These are phyloP conservation scores for Apistogramma diplotaenia DNA, from an alignment of 2,113 vertebrate genomes.

Conservation along the genomic window DNA sequence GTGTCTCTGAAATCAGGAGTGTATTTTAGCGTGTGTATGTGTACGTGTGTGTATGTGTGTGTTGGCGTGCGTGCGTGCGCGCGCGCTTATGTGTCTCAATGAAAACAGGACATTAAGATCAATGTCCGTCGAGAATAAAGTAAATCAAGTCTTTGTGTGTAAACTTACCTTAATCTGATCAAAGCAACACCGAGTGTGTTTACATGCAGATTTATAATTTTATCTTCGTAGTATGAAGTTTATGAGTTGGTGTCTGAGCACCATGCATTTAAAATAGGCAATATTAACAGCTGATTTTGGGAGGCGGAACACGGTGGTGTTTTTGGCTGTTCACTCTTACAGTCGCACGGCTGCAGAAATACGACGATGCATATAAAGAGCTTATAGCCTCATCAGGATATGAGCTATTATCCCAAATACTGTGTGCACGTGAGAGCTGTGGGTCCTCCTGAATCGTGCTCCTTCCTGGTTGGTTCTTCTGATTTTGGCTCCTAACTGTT, in stretches of 20 bases:
- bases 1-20: constrained; percentile 46
- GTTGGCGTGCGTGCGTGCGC: not conserved
- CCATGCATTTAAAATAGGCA: constrained; percentile 31
- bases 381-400: constrained; percentile 24
- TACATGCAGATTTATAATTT: constrained; percentile 37
- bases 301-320: not conserved
- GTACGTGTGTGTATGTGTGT: not conserved
- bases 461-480: constrained; percentile 26
- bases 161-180: constrained; percentile 23
- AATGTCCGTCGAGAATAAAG: not conserved
- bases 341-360: not conserved
- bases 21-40: constrained; percentile 8
- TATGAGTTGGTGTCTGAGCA: constrained; percentile 26
- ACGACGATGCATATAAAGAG: not conserved
- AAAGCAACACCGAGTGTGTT: constrained; percentile 48
- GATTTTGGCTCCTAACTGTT: constrained; percentile 48
- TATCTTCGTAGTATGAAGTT: constrained; percentile 32
- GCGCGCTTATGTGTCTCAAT: constrained; percentile 17
- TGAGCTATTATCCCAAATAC: constrained; percentile 15
- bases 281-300: constrained; percentile 9
- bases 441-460: constrained; percentile 17
- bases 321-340: not conserved
- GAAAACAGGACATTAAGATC: constrained; percentile 5
- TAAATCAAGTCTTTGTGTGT: constrained; percentile 16
- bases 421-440: constrained; percentile 37